Conservation (phyloP, 2,888 invertebrate genomes). For the Troides oblongomaculatus region DNA sequence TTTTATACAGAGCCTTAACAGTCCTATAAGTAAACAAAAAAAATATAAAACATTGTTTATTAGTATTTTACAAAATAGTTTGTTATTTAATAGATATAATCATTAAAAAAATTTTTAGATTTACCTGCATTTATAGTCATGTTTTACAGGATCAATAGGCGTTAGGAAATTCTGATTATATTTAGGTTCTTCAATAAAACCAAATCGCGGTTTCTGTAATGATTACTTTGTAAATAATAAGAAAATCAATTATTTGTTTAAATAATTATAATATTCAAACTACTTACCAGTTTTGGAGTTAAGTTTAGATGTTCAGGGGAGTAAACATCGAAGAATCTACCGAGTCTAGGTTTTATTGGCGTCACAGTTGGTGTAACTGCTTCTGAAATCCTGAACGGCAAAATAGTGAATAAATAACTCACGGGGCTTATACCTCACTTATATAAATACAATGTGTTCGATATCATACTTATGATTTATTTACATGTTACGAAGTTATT, state of each 20-base stretch:
- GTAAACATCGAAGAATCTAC: slow-evolving; percentile 69
- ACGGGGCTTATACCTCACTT: slow-evolving; percentile 19
- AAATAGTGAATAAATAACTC: slow-evolving; percentile 18
- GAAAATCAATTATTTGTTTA: background rate
- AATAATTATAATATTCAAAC: slow-evolving; percentile 17
- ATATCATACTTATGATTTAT: slow-evolving; percentile 71
- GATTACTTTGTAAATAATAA: slow-evolving; percentile 3
- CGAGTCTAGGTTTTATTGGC: slow-evolving; percentile 64
- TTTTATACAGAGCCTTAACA: slow-evolving; percentile 51
- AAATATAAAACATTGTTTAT: background rate
- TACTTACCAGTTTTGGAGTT: slow-evolving; percentile 69
- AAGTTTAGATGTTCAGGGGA: slow-evolving; percentile 75
- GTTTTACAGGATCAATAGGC: slow-evolving; percentile 53
- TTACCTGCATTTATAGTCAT: slow-evolving; percentile 66
- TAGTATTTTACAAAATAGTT: background rate
- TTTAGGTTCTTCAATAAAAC: slow-evolving; percentile 50
- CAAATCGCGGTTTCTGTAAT: slow-evolving; percentile 52
- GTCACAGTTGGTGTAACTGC: slow-evolving; percentile 52
- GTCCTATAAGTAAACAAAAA: slow-evolving; percentile 47
- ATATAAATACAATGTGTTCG: slow-evolving; percentile 35
- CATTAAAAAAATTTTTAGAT: slow-evolving; percentile 23
- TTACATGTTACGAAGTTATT: slow-evolving; percentile 75
- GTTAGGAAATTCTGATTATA: slow-evolving; percentile 54
- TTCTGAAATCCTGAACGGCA: slow-evolving; percentile 45
- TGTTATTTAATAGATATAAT: background rate